A percentile compares a stretch with the other conserved stretches of the same genome.
phyloP scores from a whole-genome alignment of 2,888 invertebrate species.

The Hermaeophaga mercurialis region DNA sequence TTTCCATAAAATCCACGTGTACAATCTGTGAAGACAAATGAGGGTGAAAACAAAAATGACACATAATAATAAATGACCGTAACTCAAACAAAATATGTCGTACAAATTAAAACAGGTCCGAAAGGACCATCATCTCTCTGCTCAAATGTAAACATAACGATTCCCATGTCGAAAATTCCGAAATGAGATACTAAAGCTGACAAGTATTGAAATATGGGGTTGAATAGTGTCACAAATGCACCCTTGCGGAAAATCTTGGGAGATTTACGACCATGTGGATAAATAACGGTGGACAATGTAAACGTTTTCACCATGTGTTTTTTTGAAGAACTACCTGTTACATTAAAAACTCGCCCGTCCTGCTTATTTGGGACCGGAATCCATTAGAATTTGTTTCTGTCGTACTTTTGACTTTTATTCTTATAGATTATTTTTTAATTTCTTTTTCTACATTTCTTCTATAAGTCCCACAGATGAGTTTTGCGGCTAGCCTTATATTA shows the following conservation, averaged over 20 bases:
- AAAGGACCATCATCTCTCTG: neutral
- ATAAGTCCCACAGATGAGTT: too few relatives aligned
- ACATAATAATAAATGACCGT: neutral
- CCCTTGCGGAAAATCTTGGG: neutral
- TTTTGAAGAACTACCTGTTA: neutral
- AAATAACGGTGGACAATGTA: slow-evolving; percentile 1
- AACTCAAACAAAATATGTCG: neutral
- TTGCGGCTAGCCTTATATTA: too few relatives aligned
- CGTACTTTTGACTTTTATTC: too few relatives aligned
- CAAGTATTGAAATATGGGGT: slow-evolving; percentile 1
- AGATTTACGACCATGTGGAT: neutral
- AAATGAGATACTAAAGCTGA: neutral
- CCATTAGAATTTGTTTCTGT: neutral
- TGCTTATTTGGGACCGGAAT: neutral
- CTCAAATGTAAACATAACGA: neutral
- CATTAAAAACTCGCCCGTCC: neutral
- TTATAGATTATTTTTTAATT: too few relatives aligned
- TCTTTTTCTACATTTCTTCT: too few relatives aligned
- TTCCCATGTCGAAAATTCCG: neutral
- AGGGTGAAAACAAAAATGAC: neutral
- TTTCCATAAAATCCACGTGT: neutral
- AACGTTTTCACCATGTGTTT: neutral
- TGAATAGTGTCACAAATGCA: neutral
- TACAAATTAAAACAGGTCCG: neutral
- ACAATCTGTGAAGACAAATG: neutral